These are phyloP conservation scores for Ictidomys tridecemlineatus DNA, from an alignment of 2,113 vertebrate species.

Conservation along the genomic window DNA sequence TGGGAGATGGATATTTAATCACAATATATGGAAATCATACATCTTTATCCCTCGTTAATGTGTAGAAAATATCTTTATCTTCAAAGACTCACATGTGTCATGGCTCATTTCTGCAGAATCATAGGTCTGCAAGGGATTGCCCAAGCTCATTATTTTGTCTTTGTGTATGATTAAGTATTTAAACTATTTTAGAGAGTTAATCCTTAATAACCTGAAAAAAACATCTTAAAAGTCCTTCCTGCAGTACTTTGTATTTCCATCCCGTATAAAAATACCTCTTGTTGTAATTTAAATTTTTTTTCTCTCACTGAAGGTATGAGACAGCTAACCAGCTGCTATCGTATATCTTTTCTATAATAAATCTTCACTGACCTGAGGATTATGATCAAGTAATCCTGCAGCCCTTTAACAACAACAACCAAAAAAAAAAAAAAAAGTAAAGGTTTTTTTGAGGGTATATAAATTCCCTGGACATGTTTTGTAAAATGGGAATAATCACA, in stretches of 20 bases:
- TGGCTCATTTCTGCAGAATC: slow-evolving; percentile 48
- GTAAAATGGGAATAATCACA: slow-evolving; percentile 12
- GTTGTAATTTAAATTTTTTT: neutral
- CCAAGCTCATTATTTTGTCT: slow-evolving; percentile 28
- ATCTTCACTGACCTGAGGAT: neutral
- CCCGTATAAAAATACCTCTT: neutral
- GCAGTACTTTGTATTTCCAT: slow-evolving; percentile 29
- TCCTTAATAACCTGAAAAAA: slow-evolving; percentile 37
- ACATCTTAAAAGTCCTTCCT: neutral
- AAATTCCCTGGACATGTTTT: slow-evolving; percentile 51
- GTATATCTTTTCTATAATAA: neutral
- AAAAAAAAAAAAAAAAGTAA: neutral
- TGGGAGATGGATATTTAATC: slow-evolving; percentile 42
- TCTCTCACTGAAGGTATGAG: neutral
- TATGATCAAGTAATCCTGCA: neutral
- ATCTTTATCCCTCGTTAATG: slow-evolving; percentile 26
- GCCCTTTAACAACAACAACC: neutral
- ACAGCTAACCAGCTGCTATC: neutral
- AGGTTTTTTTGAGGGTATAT: neutral
- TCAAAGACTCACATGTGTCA: slow-evolving; percentile 36
- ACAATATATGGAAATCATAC: neutral
- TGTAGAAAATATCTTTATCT: slow-evolving; percentile 29
- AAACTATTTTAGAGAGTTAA: slow-evolving; percentile 34
- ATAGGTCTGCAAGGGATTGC: neutral
- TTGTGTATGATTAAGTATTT: slow-evolving; percentile 56